These are phyloP conservation scores for Xestobium rufovillosum DNA, from an alignment of 2,888 invertebrate genomes.

Conservation along the genomic window DNA sequence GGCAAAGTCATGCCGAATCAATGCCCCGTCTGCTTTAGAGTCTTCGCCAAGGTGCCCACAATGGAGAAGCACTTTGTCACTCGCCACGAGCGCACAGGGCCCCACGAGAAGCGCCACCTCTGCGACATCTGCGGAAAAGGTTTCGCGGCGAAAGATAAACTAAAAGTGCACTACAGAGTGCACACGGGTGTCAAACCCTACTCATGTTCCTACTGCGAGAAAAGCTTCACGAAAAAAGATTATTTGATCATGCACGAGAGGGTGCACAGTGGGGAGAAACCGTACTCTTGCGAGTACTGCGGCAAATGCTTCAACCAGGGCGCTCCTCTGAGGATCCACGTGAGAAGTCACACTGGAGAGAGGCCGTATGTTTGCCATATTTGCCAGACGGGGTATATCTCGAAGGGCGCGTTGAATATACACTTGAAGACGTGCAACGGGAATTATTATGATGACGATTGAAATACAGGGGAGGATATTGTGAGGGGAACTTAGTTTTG, in stretches of 20 bases:
- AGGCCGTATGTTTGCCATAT: constrained; percentile 29
- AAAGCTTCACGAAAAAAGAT: constrained; percentile 28
- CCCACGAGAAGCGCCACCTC: constrained; percentile 32
- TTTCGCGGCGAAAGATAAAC: constrained; percentile 33
- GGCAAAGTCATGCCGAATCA: constrained; percentile 42
- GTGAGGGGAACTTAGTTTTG: too few species aligned
- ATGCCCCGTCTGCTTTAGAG: constrained; percentile 32
- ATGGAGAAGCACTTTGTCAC: constrained; percentile 44
- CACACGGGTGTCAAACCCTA: constrained; percentile 33
- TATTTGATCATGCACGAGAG: constrained; percentile 29
- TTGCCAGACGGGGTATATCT: constrained; percentile 27
- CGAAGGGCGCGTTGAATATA: constrained; percentile 25
- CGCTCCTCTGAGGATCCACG: constrained; percentile 26
- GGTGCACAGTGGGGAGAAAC: constrained; percentile 33
- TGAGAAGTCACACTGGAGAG: constrained; percentile 28
- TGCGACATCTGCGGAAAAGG: constrained; percentile 38
- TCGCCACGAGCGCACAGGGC: constrained; percentile 27
- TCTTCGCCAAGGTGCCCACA: constrained; percentile 32
- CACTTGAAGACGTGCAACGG: constrained; percentile 21
- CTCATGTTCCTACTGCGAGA: constrained; percentile 30
- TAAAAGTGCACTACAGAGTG: constrained; percentile 31
- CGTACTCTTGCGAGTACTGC: constrained; percentile 30
- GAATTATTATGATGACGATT: neutral
- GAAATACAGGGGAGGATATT: constrained; percentile 1
- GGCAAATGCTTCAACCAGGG: constrained; percentile 29